These are phyloP conservation scores for Peromyscus nudipes DNA, from an alignment of 2,797 vertebrate genomes.

Conservation along the genomic window DNA sequence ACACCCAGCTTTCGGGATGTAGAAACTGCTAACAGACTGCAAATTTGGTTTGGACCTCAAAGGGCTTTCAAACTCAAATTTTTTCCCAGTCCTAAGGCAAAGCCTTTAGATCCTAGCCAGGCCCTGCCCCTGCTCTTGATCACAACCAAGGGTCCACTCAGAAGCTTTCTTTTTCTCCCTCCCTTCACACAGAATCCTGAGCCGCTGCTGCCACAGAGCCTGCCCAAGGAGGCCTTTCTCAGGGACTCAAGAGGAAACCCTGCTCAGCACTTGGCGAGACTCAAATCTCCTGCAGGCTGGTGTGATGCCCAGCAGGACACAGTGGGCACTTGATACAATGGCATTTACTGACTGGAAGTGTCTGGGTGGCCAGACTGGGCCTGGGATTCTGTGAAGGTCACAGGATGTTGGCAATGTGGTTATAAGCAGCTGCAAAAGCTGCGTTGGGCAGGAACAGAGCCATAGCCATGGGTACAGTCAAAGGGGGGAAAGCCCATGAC, in stretches of 20 bases:
- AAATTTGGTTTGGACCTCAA: background rate
- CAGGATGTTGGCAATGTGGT: conserved; percentile 75
- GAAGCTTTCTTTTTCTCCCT: background rate
- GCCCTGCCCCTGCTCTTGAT: background rate
- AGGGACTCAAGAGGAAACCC: conserved; percentile 11
- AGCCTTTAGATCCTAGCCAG: background rate
- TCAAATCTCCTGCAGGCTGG: conserved; percentile 4
- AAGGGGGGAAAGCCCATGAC: conserved; percentile 54
- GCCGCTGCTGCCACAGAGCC: background rate
- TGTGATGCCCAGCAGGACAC: conserved; percentile 45
- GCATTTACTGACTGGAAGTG: conserved; percentile 42
- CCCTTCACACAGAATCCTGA: background rate
- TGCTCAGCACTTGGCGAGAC: conserved; percentile 28
- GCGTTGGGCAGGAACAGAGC: background rate
- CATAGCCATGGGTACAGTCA: conserved; percentile 74
- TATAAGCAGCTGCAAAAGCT: conserved; percentile 71
- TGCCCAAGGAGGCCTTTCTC: background rate
- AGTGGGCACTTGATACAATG: conserved; percentile 46
- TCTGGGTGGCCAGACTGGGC: conserved; percentile 69
- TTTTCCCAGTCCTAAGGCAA: background rate
- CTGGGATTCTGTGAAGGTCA: conserved; percentile 68
- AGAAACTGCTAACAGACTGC: background rate
- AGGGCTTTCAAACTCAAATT: background rate
- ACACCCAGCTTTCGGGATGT: background rate
- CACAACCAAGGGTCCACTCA: background rate